Conservation (phyloP, 2,888 invertebrate species). For the Lissonota sp. region DNA sequence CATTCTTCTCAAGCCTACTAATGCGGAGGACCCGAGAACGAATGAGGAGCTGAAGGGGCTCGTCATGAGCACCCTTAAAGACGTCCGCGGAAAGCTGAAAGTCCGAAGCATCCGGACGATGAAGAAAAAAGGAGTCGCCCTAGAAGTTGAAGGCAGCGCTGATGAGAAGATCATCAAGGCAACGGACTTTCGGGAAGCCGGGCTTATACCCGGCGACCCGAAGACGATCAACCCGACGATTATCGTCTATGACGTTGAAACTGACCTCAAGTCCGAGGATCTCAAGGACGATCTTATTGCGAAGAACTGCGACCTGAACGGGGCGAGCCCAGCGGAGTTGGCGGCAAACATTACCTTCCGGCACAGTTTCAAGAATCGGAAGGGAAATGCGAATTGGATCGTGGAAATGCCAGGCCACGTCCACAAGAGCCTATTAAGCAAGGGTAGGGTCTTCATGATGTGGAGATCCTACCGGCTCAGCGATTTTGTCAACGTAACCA, state of each 20-base stretch:
- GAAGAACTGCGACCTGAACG: not conserved
- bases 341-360: not conserved
- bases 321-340: too few relatives aligned
- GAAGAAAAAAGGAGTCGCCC: not conserved
- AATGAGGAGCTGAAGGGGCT: not conserved
- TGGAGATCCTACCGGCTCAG: conserved; percentile 5
- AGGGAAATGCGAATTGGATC: not conserved
- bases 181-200: not conserved
- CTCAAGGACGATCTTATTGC: not conserved
- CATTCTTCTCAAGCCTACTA: not conserved
- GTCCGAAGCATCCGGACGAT: not conserved
- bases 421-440: not conserved
- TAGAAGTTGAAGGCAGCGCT: not conserved
- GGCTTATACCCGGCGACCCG: not conserved
- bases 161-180: not conserved
- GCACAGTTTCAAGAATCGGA: not conserved
- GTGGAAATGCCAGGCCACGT: not conserved
- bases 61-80: not conserved
- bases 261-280: not conserved
- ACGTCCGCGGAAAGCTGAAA: not conserved
- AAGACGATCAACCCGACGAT: not conserved
- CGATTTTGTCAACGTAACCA: not conserved
- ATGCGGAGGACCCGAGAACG: not conserved
- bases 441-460: not conserved
- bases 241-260: not conserved